phyloP scores from a whole-genome alignment of 2,797 vertebrate genomes.

The Euphonia xanthogaster region DNA sequence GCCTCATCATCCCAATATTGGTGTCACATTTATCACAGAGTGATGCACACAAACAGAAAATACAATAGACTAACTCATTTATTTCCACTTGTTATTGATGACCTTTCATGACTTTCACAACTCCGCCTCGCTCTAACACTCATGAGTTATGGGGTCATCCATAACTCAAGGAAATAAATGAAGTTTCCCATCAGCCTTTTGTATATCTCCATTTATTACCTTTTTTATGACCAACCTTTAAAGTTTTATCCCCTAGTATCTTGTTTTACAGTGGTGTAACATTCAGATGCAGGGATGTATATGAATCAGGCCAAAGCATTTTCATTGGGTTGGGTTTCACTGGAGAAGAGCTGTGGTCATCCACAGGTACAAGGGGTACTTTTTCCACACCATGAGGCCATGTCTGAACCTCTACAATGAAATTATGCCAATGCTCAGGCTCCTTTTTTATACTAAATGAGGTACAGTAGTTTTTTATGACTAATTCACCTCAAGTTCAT shows the following conservation, averaged over 20 bases:
- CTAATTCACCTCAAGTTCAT: background rate
- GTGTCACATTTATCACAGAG: background rate
- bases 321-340: background rate
- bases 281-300: background rate
- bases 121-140: background rate
- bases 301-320: background rate
- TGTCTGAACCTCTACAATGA: background rate
- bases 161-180: slow-evolving; percentile 53
- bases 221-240: slow-evolving; percentile 59
- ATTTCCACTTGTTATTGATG: slow-evolving; percentile 48
- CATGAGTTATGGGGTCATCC: slow-evolving; percentile 38
- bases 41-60: background rate
- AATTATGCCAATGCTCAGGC: background rate
- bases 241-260: slow-evolving; percentile 48
- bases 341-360: background rate
- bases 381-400: background rate
- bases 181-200: slow-evolving; percentile 47
- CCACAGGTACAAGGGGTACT: background rate
- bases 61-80: slow-evolving; percentile 10
- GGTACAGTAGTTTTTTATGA: background rate
- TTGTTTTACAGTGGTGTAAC: slow-evolving; percentile 21
- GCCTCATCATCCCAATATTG: background rate
- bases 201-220: slow-evolving; percentile 52
- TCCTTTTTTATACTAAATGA: background rate
- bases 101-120: slow-evolving; percentile 48